Evolutionary conservation across 2,888 invertebrate genomes (phyloP), one percentile per base, ranked within the genome.

Genomic region (Monochamus alternatus): DNA sequence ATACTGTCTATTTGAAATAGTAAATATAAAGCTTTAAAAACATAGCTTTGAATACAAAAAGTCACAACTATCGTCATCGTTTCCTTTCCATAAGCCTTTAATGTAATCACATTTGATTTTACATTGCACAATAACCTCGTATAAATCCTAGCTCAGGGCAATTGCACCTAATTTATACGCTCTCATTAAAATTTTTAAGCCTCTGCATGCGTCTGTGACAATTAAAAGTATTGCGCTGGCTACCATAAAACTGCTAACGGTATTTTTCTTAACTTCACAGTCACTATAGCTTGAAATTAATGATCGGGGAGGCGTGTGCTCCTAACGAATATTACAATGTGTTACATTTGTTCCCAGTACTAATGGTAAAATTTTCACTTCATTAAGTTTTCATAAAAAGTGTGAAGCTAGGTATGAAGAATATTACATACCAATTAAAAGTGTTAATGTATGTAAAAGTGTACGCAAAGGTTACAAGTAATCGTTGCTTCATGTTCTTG

Each of bases 301-400:
- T 62, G 38, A 62, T 7, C 62, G 12, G 38, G 12, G 55, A 55
- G 55, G 55, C 55, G 55, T 55, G 22, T n/a, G 14, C 55, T 55
- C 14, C 55, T 55, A 55, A 55, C 55, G 55, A 55, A 55, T 55
- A 55, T 55, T 55, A 55, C 55, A 14, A 55, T 55, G 55, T 55
- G 55, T 55, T 55, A 14, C 2, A 38, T 38, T 38, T 38, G 38
- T 38, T 22, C 10, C 10, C 55, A 55, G 5, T 14, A 14, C 47
- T 55, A 55, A 55, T 12, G n/a, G n/a, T 14, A 55, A 14, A 55
- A 55, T 55, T 55, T 55, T 12, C 55, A 22, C 7, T 14, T 55
- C 55, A 55, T 55, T 55, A 55, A 55, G 55, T 7, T 14, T 3
- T 14, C 55, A 55, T 38, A 22, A 14, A 55, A 55, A 55, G 55